Conservation (phyloP, 1,140 invertebrate species). For the Hyles euphorbiae region DNA sequence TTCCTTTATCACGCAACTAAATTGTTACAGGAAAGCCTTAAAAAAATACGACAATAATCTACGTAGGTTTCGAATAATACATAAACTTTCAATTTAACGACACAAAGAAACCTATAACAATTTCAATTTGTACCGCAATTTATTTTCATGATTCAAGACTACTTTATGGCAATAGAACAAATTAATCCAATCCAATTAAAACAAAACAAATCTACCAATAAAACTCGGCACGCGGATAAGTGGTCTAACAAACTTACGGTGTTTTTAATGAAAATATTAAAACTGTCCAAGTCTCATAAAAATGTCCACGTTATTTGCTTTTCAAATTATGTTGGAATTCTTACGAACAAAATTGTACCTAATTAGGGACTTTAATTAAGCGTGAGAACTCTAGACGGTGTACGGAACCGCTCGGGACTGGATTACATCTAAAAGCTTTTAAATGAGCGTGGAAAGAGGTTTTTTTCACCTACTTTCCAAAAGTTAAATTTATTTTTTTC, state of each 20-base stretch:
- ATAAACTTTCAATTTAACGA: too few relatives aligned
- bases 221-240: too few relatives aligned
- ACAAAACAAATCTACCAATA: too few relatives aligned
- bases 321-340: slow-evolving; percentile 7
- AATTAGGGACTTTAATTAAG: slow-evolving; percentile 7
- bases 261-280: slow-evolving; percentile 3
- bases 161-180: too few relatives aligned
- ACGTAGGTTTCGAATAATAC: too few relatives aligned
- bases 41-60: too few relatives aligned
- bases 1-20: too few relatives aligned
- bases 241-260: background rate
- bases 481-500: background rate
- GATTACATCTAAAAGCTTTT: slow-evolving; percentile 11
- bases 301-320: slow-evolving; percentile 1
- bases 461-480: slow-evolving; percentile 1
- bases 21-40: too few relatives aligned
- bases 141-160: too few relatives aligned
- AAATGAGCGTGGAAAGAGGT: slow-evolving; percentile 2
- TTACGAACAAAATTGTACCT: slow-evolving; percentile 4
- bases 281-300: slow-evolving; percentile 2
- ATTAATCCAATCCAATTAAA: too few relatives aligned
- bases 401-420: slow-evolving; percentile 3
- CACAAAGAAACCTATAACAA: too few relatives aligned
- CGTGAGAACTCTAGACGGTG: slow-evolving; percentile 5
- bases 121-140: too few relatives aligned